Evolutionary conservation across 2,797 vertebrate genomes (phyloP), one percentile per base, ranked within the genome.

Genomic region (Siniperca scherzeri): DNA sequence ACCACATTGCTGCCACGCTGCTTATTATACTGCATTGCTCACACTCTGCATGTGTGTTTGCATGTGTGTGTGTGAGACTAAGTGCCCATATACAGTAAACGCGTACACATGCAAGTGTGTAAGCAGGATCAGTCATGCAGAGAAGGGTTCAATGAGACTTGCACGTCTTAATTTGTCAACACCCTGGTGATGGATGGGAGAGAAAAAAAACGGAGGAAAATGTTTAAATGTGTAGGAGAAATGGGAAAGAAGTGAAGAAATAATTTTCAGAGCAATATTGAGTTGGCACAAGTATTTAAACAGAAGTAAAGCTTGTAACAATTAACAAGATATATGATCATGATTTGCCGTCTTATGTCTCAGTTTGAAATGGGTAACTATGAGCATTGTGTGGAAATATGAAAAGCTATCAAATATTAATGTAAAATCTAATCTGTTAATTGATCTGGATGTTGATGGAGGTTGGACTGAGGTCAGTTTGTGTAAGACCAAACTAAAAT

Each of bases 21-120:
- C 95, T 96, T 95, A 96, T 96, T 96, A 96, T 94, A 94, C 92
- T 86, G 86, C 92, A 89, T 88, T 91, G 92, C 92, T 93, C 91
- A 94, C 91, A 92, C 90, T 91, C 83, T 87, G 80, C 81, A 76
- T 94, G 81, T 93, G 86, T 84, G 88, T 80, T 53, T 66, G 82
- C 55, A 19, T 87, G 81, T 89, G 87, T 91, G 91, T 92, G 87
- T 74, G 75, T 88, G 60, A 57, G 68, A 79, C 30, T 46, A 38
- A 81, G 82, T 80, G 81, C 76, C 60, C 79, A 70, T 86, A 69
- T 84, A 66, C 74, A 78, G 79, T 83, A 83, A 88, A 84, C 57
- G 75, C 11, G 30, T 27, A 79, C 83, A 82, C 72, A 74, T 87
- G 73, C 44, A 75, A 80, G 70, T 70, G 73, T 80, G 70, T 5